Evolutionary conservation across 1,140 invertebrate species (phyloP).

Genomic region (Pomacea maculata): DNA sequence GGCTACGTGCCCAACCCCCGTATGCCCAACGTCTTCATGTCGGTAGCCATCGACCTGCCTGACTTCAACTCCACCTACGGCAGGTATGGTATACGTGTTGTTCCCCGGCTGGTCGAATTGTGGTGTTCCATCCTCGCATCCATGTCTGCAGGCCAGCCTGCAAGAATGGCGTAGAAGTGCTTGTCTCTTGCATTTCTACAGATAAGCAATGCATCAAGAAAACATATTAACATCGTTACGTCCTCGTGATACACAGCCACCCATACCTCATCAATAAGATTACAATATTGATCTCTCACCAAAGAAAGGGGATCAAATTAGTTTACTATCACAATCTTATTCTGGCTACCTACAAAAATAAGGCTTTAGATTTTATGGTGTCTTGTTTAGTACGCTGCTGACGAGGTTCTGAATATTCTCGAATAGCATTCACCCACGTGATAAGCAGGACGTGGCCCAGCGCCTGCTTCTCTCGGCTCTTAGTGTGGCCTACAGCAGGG

Average conservation of each 20-base stretch:
- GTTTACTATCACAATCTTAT: neutral
- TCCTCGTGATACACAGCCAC: no score
- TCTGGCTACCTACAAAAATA: no score
- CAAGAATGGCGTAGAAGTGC: no score
- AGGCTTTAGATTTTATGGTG: no score
- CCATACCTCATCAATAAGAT: no score
- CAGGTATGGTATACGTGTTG: constrained; percentile 22
- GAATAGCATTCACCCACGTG: constrained; percentile 50
- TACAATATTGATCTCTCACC: no score
- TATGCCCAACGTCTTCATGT: constrained; percentile 52
- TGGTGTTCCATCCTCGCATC: neutral
- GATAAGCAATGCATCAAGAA: no score
- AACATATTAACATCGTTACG: no score
- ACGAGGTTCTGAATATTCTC: neutral
- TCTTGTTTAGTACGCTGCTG: no score
- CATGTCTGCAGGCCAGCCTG: neutral
- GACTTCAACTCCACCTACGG: constrained; percentile 44
- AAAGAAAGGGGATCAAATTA: no score
- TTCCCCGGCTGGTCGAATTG: neutral
- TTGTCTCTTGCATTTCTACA: no score
- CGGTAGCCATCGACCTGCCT: constrained; percentile 50
- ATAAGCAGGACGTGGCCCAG: constrained; percentile 51
- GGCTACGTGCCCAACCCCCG: constrained; percentile 49
- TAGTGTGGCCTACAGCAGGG: constrained; percentile 46
- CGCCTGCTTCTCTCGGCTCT: constrained; percentile 41